Percentiles rank a stretch among this genome's conserved stretches.
phyloP scores from a whole-genome alignment of 2,113 vertebrate species.

The Parotia lawesii region DNA sequence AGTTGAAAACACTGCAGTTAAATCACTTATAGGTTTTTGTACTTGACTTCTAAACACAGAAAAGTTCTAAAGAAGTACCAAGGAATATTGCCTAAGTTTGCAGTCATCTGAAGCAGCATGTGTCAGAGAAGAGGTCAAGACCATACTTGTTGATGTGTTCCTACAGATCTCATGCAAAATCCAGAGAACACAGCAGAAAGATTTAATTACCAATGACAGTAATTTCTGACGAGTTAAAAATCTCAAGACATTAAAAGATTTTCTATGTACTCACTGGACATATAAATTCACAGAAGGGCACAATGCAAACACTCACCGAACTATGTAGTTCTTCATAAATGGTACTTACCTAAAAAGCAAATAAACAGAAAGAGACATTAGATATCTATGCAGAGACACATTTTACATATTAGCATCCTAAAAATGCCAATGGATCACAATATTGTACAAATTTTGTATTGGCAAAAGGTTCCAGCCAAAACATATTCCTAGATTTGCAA shows the following conservation, averaged over 20 bases:
- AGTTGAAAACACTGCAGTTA: background rate
- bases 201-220: background rate
- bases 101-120: background rate
- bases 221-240: background rate
- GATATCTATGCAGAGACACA: background rate
- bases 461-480: background rate
- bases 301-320: constrained; percentile 55
- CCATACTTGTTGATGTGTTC: background rate
- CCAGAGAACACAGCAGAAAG: background rate
- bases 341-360: constrained; percentile 72
- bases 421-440: background rate
- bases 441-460: background rate
- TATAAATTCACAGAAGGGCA: background rate
- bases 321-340: constrained; percentile 45
- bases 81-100: background rate
- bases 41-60: background rate
- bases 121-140: background rate
- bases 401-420: background rate
- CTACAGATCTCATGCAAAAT: background rate
- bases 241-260: background rate
- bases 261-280: background rate
- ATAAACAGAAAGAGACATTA: constrained; percentile 10
- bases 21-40: background rate
- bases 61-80: background rate
- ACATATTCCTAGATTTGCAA: background rate